Evolutionary conservation across 2,888 invertebrate species (phyloP), one percentile per base, ranked within the genome.

Genomic region (Ennomos quercinarius): DNA sequence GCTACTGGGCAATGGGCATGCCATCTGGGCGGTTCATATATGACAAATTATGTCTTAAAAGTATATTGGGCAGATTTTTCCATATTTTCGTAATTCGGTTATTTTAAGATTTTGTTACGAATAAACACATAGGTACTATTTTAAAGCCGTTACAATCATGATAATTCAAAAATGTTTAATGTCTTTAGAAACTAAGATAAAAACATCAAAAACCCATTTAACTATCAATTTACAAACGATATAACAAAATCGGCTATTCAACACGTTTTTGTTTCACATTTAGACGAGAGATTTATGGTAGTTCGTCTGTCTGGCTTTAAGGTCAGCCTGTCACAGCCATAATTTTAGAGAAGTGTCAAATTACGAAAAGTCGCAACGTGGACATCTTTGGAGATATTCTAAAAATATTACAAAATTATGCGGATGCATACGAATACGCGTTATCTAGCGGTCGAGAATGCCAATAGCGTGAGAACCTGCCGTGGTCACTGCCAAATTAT

Each of bases 401-500:
- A 60, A 70, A 71, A 72, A 71, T 69, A 74, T 73, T 49, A 62
- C 47, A 61, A 67, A 67, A 71, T 68, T 72, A 77, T 73, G 58
- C 66, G 57, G 60, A 68, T 61, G 70, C 73, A 72, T 76, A 74
- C 68, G 71, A 72, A 79, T 75, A 72, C 62, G 61, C 67, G 62
- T 73, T 73, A 72, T 74, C 73, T 73, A 71, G 69, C 57, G 63
- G 60, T 66, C 77, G 76, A 79, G 83, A 86, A 87, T 86, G 83
- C 78, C 79, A 78, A 75, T 81, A 85, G 84, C 91, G 91, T 91
- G 91, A 89, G 91, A 91, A 91, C 86, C 70, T 74, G 68, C 78
- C 72, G 76, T 80, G 80, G 76, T 76, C 78, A 83, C 79, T 79
- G 79, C 82, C 83, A 86, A 89, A 86, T 88, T 89, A 91, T 91